Evolutionary conservation across 2,113 vertebrate species (phyloP), one percentile per base, ranked within the genome.

Genomic region (Tetraodon nigroviridis): DNA sequence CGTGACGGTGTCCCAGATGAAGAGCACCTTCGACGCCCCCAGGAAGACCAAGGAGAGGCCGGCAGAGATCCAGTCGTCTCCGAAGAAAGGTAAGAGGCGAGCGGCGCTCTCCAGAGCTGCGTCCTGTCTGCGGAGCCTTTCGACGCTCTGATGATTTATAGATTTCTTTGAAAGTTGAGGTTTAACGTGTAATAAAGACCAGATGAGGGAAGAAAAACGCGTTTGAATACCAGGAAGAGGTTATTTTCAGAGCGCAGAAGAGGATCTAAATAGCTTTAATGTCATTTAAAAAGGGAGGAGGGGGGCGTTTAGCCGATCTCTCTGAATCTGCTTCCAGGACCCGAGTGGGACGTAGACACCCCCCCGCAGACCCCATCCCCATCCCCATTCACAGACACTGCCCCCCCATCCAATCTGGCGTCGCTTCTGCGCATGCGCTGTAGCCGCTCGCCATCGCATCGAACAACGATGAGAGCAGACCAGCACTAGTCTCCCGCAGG

Each of bases 1-100:
- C 19, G 61, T 87, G 55, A 90, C 87, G 51, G 87, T 91, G 15
- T 84, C 81, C 10, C 86, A 90, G 56, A 91, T 90, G 71, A 89
- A 86, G 64, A 83, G 72, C 21, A 2, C 88, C 7, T 91, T 90
- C 58, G 88, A 90, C 45, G 76, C 81, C 45, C 85, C 86, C 42
- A 90, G 84, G 75, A 90, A 80, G 52, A 53, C 78, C 51, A 74
- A 72, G 71, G 84, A 86, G 63, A 80, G 76, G 60, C 61, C 73
- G 24, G 57, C 46, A 40, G 89, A 88, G 63, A 58, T 32, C 16
- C 81, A 55, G 37, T 55, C 70, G 48, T n/a, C 84, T 42, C 71
- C 73, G 54, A 92, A 90, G 73, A 90, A 89, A 88, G 89, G 90
- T 91, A 76, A 75, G 69, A 15, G 19, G 32, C 8, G 10, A 37